A percentile compares a stretch with the other conserved stretches of the same genome.
Conservation (phyloP, 2,113 vertebrate species). For the Syngnathus typhle region DNA sequence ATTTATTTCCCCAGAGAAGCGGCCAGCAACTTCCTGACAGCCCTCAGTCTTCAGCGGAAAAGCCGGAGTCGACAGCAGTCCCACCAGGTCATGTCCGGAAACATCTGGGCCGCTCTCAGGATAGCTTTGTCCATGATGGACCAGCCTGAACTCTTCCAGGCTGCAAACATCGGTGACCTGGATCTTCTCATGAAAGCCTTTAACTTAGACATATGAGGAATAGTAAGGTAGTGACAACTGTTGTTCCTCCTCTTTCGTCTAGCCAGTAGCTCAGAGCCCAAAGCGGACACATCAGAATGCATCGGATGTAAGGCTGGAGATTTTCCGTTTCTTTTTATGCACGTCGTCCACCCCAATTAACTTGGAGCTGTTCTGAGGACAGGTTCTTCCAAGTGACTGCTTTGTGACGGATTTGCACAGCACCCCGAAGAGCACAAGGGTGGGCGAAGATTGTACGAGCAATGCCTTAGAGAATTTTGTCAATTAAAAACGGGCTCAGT, state of each 20-base stretch:
- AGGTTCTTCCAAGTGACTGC: constrained; percentile 48
- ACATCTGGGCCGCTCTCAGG: constrained; percentile 94
- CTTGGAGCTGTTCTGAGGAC: constrained; percentile 54
- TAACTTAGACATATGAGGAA: constrained; percentile 83
- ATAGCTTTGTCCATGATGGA: constrained; percentile 97
- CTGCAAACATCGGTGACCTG: constrained; percentile 92
- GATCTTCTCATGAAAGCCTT: constrained; percentile 93
- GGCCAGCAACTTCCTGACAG: constrained; percentile 95
- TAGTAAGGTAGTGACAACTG: constrained; percentile 4
- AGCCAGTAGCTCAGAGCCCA: constrained; percentile 60
- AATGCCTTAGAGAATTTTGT: constrained; percentile 73
- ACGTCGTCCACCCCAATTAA: constrained; percentile 43
- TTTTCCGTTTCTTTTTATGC: constrained; percentile 31
- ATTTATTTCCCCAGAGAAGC: constrained; percentile 78
- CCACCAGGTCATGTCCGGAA: constrained; percentile 91
- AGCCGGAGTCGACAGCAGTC: constrained; percentile 89
- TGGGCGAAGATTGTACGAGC: constrained; percentile 64
- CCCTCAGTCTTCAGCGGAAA: constrained; percentile 92
- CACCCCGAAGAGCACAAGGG: constrained; percentile 72
- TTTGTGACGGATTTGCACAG: constrained; percentile 67
- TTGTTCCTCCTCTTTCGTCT: constrained; percentile 17
- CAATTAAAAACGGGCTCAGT: constrained; percentile 62
- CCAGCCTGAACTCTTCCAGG: constrained; percentile 95
- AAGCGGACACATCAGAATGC: constrained; percentile 54
- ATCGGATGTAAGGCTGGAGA: constrained; percentile 13